Evolutionary conservation across 2,888 invertebrate genomes (phyloP).

Genomic region (Chloroclysta siterata): DNA sequence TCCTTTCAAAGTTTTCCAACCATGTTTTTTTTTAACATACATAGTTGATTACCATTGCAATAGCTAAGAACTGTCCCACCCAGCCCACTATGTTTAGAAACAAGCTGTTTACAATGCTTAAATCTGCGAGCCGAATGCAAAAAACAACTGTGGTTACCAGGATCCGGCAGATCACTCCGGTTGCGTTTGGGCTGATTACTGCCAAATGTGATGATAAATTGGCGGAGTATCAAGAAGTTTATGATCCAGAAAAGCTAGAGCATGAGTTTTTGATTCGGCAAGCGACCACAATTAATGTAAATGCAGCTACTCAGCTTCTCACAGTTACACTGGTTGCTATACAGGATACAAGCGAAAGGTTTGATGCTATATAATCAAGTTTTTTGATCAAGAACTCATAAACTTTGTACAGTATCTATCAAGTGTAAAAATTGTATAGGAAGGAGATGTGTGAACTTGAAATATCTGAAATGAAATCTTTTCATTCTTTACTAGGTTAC

Average conservation of each 20-base stretch:
- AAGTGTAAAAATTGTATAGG: no score
- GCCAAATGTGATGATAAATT: slow-evolving; percentile 63
- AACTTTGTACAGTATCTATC: no score
- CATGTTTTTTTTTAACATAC: no score
- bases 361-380: slow-evolving; percentile 23
- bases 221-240: slow-evolving; percentile 50
- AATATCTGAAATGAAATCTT: background rate
- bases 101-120: slow-evolving; percentile 58
- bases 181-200: slow-evolving; percentile 61
- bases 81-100: slow-evolving; percentile 57
- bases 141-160: slow-evolving; percentile 49
- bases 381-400: background rate
- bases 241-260: slow-evolving; percentile 67
- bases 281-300: slow-evolving; percentile 81
- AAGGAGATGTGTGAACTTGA: background rate
- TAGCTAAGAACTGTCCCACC: slow-evolving; percentile 1
- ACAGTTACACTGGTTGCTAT: slow-evolving; percentile 83
- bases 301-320: slow-evolving; percentile 82
- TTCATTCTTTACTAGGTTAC: slow-evolving; percentile 56
- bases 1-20: no score
- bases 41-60: background rate
- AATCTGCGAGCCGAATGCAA: slow-evolving; percentile 49
- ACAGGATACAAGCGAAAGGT: slow-evolving; percentile 82
- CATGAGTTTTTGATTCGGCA: slow-evolving; percentile 83
- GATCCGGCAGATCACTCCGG: slow-evolving; percentile 58